Evolutionary conservation across 2,113 vertebrate species (phyloP).

Genomic region (Nothobranchius furzeri): DNA sequence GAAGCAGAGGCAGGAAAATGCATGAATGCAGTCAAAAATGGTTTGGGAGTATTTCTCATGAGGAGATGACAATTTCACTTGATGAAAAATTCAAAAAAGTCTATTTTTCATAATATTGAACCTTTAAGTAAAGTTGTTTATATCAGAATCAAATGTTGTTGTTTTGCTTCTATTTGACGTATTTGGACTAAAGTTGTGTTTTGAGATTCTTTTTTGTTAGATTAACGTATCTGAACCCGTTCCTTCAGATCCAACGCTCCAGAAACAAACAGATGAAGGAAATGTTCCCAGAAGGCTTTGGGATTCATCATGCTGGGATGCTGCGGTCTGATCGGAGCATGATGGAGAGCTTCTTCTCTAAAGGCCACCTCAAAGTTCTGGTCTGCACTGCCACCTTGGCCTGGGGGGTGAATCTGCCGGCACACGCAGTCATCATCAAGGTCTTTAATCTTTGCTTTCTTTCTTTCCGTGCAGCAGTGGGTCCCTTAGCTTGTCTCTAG

Average conservation of each 20-base stretch:
- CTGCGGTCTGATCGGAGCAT: slow-evolving; percentile 91
- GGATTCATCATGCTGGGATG: slow-evolving; percentile 98
- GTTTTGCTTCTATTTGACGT: no score
- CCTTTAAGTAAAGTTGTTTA: no score
- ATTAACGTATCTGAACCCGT: background rate
- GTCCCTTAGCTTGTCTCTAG: background rate
- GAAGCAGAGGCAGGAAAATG: no score
- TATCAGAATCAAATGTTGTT: no score
- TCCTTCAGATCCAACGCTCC: slow-evolving; percentile 89
- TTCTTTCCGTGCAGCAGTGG: background rate
- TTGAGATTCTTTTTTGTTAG: background rate
- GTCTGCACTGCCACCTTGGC: slow-evolving; percentile 96
- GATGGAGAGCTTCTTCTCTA: slow-evolving; percentile 95
- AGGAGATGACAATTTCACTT: no score
- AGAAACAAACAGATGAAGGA: slow-evolving; percentile 97
- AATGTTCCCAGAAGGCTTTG: slow-evolving; percentile 96
- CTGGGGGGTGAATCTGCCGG: slow-evolving; percentile 99
- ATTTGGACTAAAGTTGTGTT: background rate
- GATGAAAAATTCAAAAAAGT: no score
- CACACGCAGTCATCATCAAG: slow-evolving; percentile 99
- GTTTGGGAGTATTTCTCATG: no score
- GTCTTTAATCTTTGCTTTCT: slow-evolving; percentile 57
- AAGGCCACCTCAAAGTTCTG: slow-evolving; percentile 91
- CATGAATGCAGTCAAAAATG: no score
- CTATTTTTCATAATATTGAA: no score